Base-by-base conservation (phyloP, 2,888 invertebrate genomes). In the Troides oblongomaculatus region DNA sequence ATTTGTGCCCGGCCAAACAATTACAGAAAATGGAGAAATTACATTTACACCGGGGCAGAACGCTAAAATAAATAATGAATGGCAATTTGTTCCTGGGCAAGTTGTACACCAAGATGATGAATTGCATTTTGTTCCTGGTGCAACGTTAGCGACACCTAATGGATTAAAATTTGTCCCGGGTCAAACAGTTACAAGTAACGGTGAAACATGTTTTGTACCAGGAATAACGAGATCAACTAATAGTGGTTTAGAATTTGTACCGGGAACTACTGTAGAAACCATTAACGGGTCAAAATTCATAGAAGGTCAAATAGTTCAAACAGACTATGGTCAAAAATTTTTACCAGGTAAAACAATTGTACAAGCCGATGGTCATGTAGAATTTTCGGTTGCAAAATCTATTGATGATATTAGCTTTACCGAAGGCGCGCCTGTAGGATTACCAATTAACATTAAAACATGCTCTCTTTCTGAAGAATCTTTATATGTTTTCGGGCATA, bases 41-140 rank as follows among this genome's bases (percentile, higher is more conserved):
- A 93, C 89, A 72, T 95, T 95, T 76, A 93, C 94, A 14, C 94
- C 95, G 0, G 95, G 95, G 21, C 95, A 95, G 82, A 94, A 94
- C 74, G 86, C 94, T 1, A 88, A 89, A 66, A 86, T 92, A 58
- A 87, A 90, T 64, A 86, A 91, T 69, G 93, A 93, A 70, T 94
- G 94, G 94, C 94, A 94, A 75, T 95, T 95, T 75, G 88, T 95
- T 43, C 95, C 95, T 2, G 95, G 95, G 0, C 95, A 95, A 82
- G 92, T 92, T 39, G 77, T 94, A 63, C 90, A 92, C 74, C 94
- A 94, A 76, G 93, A 94, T 70, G 87, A 93, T 72, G 91, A 93
- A 72, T 73, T 90, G 36, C 93, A 92, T 74, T 95, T 95, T 76
- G 87, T 95, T 56, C 94, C 95, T 64, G 95, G 95, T 25, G 94